These are phyloP conservation scores for Willowsia nigromaculata DNA, from an alignment of 2,888 invertebrate genomes.

Conservation along the genomic window DNA sequence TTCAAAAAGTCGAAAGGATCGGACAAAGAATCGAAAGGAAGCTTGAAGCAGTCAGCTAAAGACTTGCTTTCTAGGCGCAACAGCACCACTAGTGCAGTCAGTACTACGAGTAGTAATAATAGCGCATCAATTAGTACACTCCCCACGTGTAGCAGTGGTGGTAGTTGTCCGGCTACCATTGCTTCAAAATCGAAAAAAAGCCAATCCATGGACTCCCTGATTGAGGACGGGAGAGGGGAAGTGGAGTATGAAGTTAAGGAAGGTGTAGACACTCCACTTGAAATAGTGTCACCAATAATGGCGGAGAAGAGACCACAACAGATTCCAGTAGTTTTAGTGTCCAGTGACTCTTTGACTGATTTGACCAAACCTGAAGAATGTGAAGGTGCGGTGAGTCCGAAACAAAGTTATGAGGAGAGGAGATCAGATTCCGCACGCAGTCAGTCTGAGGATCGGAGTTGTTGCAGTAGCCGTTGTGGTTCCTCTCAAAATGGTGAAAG, in stretches of 20 bases:
- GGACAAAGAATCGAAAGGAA: constrained; percentile 72
- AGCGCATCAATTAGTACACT: background rate
- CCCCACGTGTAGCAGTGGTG: constrained; percentile 10
- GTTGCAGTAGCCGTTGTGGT: constrained; percentile 42
- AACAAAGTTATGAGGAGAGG: background rate
- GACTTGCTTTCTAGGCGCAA: constrained; percentile 68
- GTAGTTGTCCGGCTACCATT: constrained; percentile 34
- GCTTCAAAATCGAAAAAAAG: constrained; percentile 17
- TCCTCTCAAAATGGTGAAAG: constrained; percentile 23
- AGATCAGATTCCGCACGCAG: background rate
- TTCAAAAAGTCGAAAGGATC: constrained; percentile 76
- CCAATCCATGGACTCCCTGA: constrained; percentile 28
- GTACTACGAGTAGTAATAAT: background rate
- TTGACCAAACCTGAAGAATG: background rate
- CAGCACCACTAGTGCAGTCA: constrained; percentile 45
- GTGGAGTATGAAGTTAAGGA: background rate
- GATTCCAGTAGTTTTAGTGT: constrained; percentile 58
- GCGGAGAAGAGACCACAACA: background rate
- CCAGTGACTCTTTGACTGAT: constrained; percentile 55
- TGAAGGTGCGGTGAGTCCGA: background rate
- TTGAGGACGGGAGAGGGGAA: constrained; percentile 9
- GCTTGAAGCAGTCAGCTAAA: constrained; percentile 63
- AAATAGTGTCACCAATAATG: background rate
- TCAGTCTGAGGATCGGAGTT: constrained; percentile 42
- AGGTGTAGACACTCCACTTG: background rate